Percentiles rank a stretch among this genome's conserved stretches.
These are phyloP conservation scores for Pelobates cultripes DNA, from an alignment of 2,797 vertebrate species.

Conservation along the genomic window DNA sequence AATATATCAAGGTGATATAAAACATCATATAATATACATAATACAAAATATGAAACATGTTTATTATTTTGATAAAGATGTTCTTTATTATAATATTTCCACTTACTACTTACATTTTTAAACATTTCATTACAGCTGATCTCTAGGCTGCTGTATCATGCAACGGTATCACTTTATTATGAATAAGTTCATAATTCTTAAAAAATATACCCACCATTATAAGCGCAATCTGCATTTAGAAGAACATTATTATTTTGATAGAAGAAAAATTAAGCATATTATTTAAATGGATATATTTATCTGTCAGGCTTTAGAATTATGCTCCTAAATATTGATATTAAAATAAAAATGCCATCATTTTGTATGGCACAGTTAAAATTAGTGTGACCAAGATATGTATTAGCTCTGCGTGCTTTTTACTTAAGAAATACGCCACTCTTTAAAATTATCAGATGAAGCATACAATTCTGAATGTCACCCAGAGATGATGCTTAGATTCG, in stretches of 20 bases:
- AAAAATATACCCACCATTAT: neutral
- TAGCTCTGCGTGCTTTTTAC: slow-evolving; percentile 13
- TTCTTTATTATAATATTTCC: too few species aligned
- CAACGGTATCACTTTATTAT: neutral
- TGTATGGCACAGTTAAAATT: slow-evolving; percentile 2
- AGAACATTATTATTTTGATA: neutral
- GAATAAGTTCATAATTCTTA: neutral
- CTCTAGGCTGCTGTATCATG: neutral
- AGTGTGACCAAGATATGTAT: slow-evolving; percentile 22
- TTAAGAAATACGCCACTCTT: slow-evolving; percentile 36
- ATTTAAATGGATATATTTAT: neutral
- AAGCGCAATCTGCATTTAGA: neutral
- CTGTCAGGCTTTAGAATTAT: slow-evolving; percentile 15
- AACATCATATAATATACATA: too few species aligned
- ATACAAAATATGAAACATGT: too few species aligned
- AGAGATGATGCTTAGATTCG: slow-evolving; percentile 49
- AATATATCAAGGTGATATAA: too few species aligned
- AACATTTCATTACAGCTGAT: neutral
- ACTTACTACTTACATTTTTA: neutral
- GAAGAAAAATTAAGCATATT: neutral
- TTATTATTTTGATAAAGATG: too few species aligned
- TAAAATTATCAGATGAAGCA: slow-evolving; percentile 43
- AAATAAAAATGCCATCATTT: slow-evolving; percentile 14
- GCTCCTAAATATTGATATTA: slow-evolving; percentile 24
- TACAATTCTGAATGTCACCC: slow-evolving; percentile 52